Percentiles rank a stretch among this genome's conserved stretches.
phyloP scores from a whole-genome alignment of 2,888 invertebrate genomes.

The Eulithis prunata region DNA sequence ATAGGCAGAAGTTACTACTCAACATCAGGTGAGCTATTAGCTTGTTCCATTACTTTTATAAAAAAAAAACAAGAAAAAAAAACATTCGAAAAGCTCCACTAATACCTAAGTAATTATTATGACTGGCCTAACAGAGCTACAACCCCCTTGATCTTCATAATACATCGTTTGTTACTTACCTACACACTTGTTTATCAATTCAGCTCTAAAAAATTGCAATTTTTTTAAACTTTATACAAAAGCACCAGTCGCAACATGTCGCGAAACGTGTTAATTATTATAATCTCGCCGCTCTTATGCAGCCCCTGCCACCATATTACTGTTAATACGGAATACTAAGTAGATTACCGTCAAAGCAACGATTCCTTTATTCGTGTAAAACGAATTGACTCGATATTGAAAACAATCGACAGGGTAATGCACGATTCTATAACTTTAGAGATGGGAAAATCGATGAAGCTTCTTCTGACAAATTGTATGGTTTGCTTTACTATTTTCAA shows the following conservation, averaged over 20 bases:
- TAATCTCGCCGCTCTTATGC: slow-evolving; percentile 72
- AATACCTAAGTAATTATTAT: too few species aligned
- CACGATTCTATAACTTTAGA: slow-evolving; percentile 69
- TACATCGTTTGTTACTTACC: too few species aligned
- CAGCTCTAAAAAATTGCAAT: not conserved
- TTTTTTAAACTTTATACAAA: slow-evolving; percentile 5
- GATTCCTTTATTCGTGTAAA: slow-evolving; percentile 79
- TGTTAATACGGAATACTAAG: slow-evolving; percentile 65
- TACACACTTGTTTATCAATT: not conserved
- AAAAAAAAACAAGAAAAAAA: too few species aligned
- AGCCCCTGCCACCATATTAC: slow-evolving; percentile 51
- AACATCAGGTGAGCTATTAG: too few species aligned
- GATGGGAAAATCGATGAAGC: slow-evolving; percentile 42
- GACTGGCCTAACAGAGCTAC: too few species aligned
- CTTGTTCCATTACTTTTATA: too few species aligned
- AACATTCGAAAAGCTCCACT: too few species aligned
- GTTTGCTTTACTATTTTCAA: too few species aligned
- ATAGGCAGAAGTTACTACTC: too few species aligned
- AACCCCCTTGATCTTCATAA: too few species aligned
- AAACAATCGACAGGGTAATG: slow-evolving; percentile 81
- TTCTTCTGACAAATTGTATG: not conserved
- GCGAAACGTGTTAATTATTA: slow-evolving; percentile 65
- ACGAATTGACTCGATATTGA: slow-evolving; percentile 80
- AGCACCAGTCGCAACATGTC: slow-evolving; percentile 22
- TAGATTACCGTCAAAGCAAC: slow-evolving; percentile 71